Base-by-base conservation (phyloP, 2,888 invertebrate species). In the Smittia aterrima region DNA sequence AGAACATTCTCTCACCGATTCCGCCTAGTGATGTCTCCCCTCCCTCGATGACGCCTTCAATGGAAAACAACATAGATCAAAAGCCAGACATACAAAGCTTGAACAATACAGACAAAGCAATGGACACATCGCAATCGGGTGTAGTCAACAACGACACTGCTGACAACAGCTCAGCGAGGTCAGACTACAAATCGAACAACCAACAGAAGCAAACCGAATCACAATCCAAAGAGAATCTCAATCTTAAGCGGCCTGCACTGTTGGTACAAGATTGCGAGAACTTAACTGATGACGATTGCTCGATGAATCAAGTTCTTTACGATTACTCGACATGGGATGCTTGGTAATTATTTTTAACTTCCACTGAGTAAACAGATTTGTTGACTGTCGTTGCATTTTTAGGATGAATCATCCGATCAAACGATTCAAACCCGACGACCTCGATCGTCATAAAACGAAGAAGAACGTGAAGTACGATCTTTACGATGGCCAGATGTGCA, bases 401-500 rank as follows among this genome's bases (percentile, higher is more conserved):
- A 89, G 95, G 95, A 86, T 95, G 79, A 91, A 95, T 82, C 92
- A 95, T 84, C 95, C 95, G 0, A 92, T 96, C 76, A 96, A 96
- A 84, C 89, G 92, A 79, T 91, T 93, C 32, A 82, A 81, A 77
- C 77, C 77, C 22, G 78, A 77, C 27, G 84, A 84, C 77, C 79
- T 84, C 25, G 83, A 84, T 78, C 83, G 7, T 78, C 81, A 79
- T 78, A 78, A 47, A 64, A 18, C 18, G 0, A 66, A 78, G 80
- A 80, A 79, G 82, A 82, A 76, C 79, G 78, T 76, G 75, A 76
- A 66, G 78, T 83, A 79, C 76, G 86, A 88, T 81, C 84, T 90
- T 76, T 90, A 89, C 83, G 87, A 87, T 73, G 87, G 87, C 0
- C 87, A 87, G 80, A 83, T 83, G 77, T 85, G 86, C 80, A 85